These are phyloP conservation scores for Meteorus colon DNA, from an alignment of 2,888 invertebrate species.

Conservation along the genomic window DNA sequence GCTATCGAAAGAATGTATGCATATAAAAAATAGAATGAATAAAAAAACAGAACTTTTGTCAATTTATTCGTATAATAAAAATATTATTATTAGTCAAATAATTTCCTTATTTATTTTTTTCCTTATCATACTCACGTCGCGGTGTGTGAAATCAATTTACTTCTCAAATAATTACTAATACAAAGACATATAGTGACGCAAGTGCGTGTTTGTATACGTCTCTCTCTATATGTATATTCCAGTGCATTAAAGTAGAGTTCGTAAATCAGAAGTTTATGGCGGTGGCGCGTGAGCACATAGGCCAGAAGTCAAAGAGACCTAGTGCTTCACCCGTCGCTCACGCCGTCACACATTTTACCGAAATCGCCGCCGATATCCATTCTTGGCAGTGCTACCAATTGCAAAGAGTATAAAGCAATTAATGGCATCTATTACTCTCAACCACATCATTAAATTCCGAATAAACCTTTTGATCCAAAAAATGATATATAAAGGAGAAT, in stretches of 20 bases:
- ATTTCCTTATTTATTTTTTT: not conserved
- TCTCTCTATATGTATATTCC: not conserved
- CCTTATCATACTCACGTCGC: not conserved
- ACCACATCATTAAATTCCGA: not conserved
- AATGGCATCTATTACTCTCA: slow-evolving; percentile 3
- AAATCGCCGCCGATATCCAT: slow-evolving; percentile 57
- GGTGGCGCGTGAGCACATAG: slow-evolving; percentile 51
- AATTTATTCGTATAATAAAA: not conserved
- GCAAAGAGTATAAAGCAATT: slow-evolving; percentile 13
- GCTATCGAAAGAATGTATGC: not conserved
- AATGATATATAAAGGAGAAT: slow-evolving; percentile 11
- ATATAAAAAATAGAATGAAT: no score
- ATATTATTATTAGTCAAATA: not conserved
- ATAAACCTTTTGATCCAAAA: slow-evolving; percentile 19
- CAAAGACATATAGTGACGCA: not conserved
- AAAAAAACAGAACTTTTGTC: not conserved
- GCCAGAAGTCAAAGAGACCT: slow-evolving; percentile 62
- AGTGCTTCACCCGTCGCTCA: slow-evolving; percentile 61
- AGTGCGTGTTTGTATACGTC: not conserved
- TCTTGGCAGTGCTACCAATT: slow-evolving; percentile 4
- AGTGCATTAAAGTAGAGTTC: slow-evolving; percentile 44
- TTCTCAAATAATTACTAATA: not conserved
- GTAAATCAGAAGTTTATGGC: slow-evolving; percentile 69
- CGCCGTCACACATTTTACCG: slow-evolving; percentile 68
- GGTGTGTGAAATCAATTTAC: slow-evolving; percentile 3